Evolutionary conservation across 2,797 vertebrate genomes (phyloP).

Genomic region (Moxostoma hubbsi): DNA sequence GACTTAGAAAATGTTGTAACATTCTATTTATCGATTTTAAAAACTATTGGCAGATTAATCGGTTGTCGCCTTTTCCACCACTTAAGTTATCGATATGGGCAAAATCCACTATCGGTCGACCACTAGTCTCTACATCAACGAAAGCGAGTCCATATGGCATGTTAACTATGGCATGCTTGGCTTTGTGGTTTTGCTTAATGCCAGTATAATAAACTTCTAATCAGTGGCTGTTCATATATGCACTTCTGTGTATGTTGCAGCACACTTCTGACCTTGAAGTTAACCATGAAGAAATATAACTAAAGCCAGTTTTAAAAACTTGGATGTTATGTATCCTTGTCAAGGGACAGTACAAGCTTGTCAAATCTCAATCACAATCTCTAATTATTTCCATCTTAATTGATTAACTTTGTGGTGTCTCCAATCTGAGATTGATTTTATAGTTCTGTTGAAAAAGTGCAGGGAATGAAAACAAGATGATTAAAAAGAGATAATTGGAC

Average conservation of each 20-base stretch:
- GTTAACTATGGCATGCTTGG: neutral
- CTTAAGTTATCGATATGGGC: too few relatives aligned
- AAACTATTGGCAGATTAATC: too few relatives aligned
- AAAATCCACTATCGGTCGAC: too few relatives aligned
- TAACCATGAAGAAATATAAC: too few relatives aligned
- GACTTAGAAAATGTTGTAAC: too few relatives aligned
- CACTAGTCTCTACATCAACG: neutral
- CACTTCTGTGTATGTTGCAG: too few relatives aligned
- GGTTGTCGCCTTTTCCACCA: too few relatives aligned
- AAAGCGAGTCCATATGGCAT: neutral
- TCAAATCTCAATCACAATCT: neutral
- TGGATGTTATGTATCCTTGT: neutral
- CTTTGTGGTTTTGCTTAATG: neutral
- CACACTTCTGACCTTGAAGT: too few relatives aligned
- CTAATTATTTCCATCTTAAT: neutral
- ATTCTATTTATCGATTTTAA: too few relatives aligned
- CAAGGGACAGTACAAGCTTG: neutral
- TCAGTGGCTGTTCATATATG: too few relatives aligned
- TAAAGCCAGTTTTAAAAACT: neutral
- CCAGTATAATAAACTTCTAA: too few relatives aligned
- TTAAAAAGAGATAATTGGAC: neutral
- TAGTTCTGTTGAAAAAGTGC: slow-evolving; percentile 3
- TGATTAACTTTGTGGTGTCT: neutral
- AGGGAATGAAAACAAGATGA: neutral
- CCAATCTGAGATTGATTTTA: slow-evolving; percentile 19